Evolutionary conservation across 2,113 vertebrate genomes (phyloP).

Genomic region (Chroicocephalus ridibundus): DNA sequence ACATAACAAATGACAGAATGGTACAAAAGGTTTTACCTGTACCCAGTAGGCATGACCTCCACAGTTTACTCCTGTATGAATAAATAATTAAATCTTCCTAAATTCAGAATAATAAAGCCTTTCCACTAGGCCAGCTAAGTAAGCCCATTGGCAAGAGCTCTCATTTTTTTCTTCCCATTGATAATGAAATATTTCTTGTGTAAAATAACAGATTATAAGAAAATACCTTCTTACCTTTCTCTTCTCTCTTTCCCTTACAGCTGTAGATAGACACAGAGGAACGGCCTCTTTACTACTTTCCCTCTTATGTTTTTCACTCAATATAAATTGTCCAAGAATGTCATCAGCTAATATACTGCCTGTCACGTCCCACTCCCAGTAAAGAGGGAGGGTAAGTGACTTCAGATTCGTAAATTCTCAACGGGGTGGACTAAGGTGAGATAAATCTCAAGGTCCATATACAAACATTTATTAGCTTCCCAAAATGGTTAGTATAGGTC

Average conservation of each 20-base stretch:
- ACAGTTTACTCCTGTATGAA: neutral
- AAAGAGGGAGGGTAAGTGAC: too few species aligned
- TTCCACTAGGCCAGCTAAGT: neutral
- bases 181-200: neutral
- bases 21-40: neutral
- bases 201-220: neutral
- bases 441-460: too few species aligned
- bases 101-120: neutral
- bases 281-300: neutral
- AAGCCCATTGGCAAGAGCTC: neutral
- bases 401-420: too few species aligned
- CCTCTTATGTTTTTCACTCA: neutral
- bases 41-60: neutral
- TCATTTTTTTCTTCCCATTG: neutral
- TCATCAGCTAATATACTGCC: neutral
- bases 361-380: too few species aligned
- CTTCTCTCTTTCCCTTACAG: neutral
- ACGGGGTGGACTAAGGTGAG: too few species aligned
- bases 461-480: too few species aligned
- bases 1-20: neutral
- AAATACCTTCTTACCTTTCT: neutral
- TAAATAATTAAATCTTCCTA: neutral
- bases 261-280: neutral
- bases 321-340: neutral
- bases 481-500: too few species aligned